Evolutionary conservation across 2,113 vertebrate species (phyloP).

Genomic region (Harpagus bidentatus): DNA sequence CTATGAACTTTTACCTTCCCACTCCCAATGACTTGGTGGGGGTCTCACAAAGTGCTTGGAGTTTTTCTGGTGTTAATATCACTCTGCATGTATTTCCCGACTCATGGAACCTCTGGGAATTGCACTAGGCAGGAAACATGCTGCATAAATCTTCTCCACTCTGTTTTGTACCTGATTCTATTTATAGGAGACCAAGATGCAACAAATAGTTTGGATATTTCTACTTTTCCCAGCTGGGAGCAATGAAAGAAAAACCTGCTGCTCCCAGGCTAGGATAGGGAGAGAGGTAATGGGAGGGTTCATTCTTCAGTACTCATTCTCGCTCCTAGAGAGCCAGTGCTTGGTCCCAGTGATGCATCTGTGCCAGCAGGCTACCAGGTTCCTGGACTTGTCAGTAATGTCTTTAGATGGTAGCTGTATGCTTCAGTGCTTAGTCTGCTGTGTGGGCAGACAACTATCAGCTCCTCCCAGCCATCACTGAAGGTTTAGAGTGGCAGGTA

Average conservation of each 20-base stretch:
- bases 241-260: background rate
- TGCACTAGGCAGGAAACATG: background rate
- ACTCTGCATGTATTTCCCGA: background rate
- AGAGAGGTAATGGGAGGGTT: background rate
- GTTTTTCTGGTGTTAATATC: background rate
- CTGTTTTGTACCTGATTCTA: background rate
- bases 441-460: background rate
- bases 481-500: background rate
- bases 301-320: background rate
- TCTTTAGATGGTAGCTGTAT: background rate
- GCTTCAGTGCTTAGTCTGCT: background rate
- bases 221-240: background rate
- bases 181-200: background rate
- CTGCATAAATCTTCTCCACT: background rate
- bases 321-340: background rate
- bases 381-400: background rate
- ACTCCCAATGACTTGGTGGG: background rate
- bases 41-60: background rate
- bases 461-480: background rate
- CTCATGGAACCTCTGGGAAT: background rate
- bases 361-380: background rate
- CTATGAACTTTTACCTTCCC: background rate
- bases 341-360: background rate
- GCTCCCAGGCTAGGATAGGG: background rate
- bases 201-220: background rate